phyloP scores from a whole-genome alignment of 2,888 invertebrate species.

The Venustoraphidia nigricollis region DNA sequence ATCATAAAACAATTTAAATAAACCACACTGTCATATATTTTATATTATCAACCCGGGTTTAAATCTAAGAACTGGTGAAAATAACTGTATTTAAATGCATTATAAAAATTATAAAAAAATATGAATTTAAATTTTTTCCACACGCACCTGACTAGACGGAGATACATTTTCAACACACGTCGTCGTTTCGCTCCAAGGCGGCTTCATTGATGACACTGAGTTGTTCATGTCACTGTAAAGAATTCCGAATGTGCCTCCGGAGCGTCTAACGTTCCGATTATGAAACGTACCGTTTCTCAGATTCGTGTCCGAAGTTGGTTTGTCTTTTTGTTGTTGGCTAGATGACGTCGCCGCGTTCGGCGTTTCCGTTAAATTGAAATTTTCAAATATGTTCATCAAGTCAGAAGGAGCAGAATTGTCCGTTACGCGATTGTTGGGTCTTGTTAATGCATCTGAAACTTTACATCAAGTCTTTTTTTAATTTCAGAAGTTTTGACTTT shows the following conservation, averaged over 20 bases:
- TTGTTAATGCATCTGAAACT: background rate
- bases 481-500: no score
- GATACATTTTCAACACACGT: background rate
- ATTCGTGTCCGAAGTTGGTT: constrained; percentile 1
- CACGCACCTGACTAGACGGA: background rate
- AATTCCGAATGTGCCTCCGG: background rate
- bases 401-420: background rate
- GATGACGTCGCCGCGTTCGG: background rate
- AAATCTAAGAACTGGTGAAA: no score
- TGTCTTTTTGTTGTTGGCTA: background rate
- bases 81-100: no score
- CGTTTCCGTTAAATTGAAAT: background rate
- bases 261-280: no score
- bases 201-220: background rate
- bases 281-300: background rate
- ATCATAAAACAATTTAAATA: no score
- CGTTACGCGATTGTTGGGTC: background rate
- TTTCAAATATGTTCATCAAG: constrained; percentile 1
- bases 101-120: no score
- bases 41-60: no score
- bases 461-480: background rate
- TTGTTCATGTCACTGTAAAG: background rate
- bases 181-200: background rate
- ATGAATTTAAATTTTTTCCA: no score
- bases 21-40: no score